Percentiles rank a stretch among this genome's conserved stretches.
Conservation (phyloP, 2,113 vertebrate species). For the Onychostoma macrolepis region DNA sequence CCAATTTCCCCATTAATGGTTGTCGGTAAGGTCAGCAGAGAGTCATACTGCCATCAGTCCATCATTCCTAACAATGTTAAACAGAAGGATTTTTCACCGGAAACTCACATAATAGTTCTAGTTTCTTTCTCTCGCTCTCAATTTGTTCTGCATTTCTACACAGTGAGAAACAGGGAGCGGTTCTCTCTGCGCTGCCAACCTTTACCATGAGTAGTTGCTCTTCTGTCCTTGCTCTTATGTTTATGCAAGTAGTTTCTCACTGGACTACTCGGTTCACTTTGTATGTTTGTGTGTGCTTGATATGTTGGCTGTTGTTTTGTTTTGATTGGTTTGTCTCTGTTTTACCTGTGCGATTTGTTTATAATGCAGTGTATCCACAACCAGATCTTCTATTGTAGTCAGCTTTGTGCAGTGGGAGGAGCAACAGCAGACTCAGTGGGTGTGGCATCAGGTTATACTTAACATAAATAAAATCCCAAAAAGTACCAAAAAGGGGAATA, state of each 20-base stretch:
- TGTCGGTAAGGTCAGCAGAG: background rate
- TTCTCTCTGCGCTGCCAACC: background rate
- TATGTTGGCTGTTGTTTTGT: background rate
- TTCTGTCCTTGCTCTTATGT: background rate
- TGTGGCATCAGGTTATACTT: background rate
- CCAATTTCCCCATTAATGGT: background rate
- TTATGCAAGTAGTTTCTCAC: background rate
- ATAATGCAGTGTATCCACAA: background rate
- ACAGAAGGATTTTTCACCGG: background rate
- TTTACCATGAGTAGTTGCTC: background rate
- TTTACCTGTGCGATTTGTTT: background rate
- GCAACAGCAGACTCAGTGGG: background rate
- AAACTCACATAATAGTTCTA: background rate
- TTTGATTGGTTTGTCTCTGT: background rate
- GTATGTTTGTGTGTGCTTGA: background rate
- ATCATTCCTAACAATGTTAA: background rate
- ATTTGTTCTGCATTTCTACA: slow-evolving; percentile 29
- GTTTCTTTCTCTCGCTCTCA: background rate
- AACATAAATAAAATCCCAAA: background rate
- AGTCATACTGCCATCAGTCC: background rate
- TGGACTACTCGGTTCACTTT: background rate
- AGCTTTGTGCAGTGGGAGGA: background rate
- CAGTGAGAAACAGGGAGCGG: slow-evolving; percentile 2
- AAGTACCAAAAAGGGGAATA: background rate
- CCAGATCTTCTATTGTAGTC: background rate